These are phyloP conservation scores for Lethocerus indicus DNA, from an alignment of 1,140 invertebrate species.

Conservation along the genomic window DNA sequence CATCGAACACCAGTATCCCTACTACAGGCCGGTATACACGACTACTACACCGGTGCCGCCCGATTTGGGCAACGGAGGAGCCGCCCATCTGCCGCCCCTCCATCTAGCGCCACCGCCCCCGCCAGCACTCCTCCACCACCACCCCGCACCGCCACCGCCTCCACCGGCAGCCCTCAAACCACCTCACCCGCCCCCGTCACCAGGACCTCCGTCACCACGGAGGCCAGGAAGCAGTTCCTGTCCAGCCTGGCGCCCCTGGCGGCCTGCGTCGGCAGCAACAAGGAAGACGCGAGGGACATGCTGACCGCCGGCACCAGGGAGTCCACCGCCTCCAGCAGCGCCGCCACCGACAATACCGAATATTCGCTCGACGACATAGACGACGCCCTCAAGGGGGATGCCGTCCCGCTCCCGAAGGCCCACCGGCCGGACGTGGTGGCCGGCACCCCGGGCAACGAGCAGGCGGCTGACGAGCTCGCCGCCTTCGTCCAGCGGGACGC, in stretches of 20 bases:
- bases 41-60: no score
- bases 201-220: conserved; percentile 21
- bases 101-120: no score
- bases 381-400: conserved; percentile 30
- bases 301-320: conserved; percentile 26
- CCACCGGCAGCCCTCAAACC: background rate
- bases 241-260: conserved; percentile 35
- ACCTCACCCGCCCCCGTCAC: no score
- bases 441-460: conserved; percentile 39
- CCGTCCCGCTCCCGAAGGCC: conserved; percentile 29
- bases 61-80: conserved; percentile 35
- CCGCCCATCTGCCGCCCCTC: no score
- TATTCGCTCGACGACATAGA: conserved; percentile 51
- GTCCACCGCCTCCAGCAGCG: conserved; percentile 27
- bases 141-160: conserved; percentile 13
- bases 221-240: conserved; percentile 50
- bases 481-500: conserved; percentile 72
- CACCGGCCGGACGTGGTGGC: conserved; percentile 64
- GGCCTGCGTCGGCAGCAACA: background rate
- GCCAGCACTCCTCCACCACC: conserved; percentile 4
- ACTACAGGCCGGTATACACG: conserved; percentile 19
- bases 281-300: conserved; percentile 2
- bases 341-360: conserved; percentile 24
- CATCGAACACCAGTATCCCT: conserved; percentile 18
- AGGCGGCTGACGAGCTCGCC: conserved; percentile 51